Conservation (phyloP, 2,888 invertebrate genomes). For the Leucania comma region DNA sequence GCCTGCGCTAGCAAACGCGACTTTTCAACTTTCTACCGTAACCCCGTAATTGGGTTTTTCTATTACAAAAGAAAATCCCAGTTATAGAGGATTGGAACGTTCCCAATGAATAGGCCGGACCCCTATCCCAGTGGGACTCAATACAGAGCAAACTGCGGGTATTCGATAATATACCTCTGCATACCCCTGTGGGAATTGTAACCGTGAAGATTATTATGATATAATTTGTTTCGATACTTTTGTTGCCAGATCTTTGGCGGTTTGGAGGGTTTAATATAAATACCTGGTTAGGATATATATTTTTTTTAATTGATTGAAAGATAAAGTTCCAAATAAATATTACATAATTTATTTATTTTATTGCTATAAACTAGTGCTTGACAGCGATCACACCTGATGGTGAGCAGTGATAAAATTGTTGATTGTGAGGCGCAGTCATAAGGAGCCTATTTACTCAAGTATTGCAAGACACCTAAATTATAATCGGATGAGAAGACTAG, state of each 20-base stretch:
- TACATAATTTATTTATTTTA: too few relatives aligned
- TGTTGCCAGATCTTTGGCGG: neutral
- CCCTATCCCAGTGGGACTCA: conserved; percentile 49
- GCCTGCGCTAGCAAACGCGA: conserved; percentile 21
- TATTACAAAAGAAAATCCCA: conserved; percentile 59
- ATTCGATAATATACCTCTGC: conserved; percentile 55
- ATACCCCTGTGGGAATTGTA: conserved; percentile 47
- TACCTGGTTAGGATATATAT: neutral
- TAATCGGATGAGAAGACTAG: too few relatives aligned
- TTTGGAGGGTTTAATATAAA: conserved; percentile 16
- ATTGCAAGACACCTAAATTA: too few relatives aligned
- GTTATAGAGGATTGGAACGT: conserved; percentile 50
- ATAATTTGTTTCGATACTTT: conserved; percentile 54
- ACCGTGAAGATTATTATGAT: conserved; percentile 56
- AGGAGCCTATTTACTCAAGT: too few relatives aligned
- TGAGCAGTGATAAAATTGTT: too few relatives aligned
- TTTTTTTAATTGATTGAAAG: neutral
- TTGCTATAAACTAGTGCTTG: too few relatives aligned
- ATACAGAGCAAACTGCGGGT: conserved; percentile 56
- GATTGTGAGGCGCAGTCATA: too few relatives aligned
- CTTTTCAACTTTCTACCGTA: conserved; percentile 41
- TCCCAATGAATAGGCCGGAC: conserved; percentile 53
- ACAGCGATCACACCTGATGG: too few relatives aligned
- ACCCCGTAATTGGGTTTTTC: conserved; percentile 57
- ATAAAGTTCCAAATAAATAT: too few relatives aligned